A percentile compares a stretch with the other conserved stretches of the same genome.
Evolutionary conservation across 35 echinoderm and acorn worm species (phyloP).

Genomic region (Acanthaster planci): DNA sequence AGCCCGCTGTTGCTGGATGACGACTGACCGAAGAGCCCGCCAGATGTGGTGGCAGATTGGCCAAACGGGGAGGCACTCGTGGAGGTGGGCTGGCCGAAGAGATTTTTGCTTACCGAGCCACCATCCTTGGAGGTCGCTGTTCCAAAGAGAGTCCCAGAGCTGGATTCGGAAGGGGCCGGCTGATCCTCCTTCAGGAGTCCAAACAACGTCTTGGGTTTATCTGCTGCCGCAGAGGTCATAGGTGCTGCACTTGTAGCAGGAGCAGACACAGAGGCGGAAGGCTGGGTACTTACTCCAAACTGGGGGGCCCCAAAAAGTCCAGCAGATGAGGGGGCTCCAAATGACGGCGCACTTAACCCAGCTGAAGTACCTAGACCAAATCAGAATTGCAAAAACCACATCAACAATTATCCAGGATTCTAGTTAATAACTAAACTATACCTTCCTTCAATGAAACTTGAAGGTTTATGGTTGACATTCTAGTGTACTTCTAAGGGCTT

Average conservation of each 20-base stretch:
- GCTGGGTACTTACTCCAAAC: neutral
- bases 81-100: constrained; percentile 57
- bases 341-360: neutral
- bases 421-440: too few species aligned
- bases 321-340: constrained; percentile 13
- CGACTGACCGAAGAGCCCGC: neutral
- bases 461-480: too few species aligned
- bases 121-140: neutral
- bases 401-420: too few species aligned
- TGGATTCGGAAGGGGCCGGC: neutral
- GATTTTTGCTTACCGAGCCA: neutral
- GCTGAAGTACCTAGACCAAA: neutral
- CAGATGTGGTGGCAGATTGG: neutral
- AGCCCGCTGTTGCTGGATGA: constrained; percentile 16
- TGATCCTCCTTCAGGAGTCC: neutral
- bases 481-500: too few species aligned
- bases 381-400: too few species aligned
- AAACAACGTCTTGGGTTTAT: constrained; percentile 6
- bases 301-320: neutral
- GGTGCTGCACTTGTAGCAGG: constrained; percentile 10
- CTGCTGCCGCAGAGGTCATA: neutral
- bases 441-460: too few species aligned
- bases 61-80: constrained; percentile 12
- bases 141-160: neutral
- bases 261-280: neutral